Evolutionary conservation across 2,888 invertebrate genomes (phyloP).

Genomic region (Leucozona laternaria): DNA sequence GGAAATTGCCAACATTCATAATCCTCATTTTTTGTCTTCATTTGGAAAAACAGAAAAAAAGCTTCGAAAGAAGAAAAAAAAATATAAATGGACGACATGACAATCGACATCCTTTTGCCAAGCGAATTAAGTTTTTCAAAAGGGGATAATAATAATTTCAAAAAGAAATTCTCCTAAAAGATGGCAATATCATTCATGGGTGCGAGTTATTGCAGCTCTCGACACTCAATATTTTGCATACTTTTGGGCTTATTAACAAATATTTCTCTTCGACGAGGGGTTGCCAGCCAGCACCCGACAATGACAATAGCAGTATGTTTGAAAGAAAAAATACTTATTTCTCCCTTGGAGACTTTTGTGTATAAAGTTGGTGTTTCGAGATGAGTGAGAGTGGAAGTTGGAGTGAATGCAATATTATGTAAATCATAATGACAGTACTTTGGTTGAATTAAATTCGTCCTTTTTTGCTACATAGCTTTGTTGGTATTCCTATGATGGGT

Average conservation of each 20-base stretch:
- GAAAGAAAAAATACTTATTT: slow-evolving; percentile 11
- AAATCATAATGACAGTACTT: slow-evolving; percentile 69
- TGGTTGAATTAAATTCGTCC: slow-evolving; percentile 52
- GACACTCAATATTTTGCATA: slow-evolving; percentile 74
- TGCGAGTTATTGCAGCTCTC: slow-evolving; percentile 60
- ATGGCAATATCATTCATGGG: slow-evolving; percentile 37
- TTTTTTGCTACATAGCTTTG: slow-evolving; percentile 13
- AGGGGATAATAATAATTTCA: slow-evolving; percentile 13
- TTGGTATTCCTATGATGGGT: slow-evolving; percentile 2
- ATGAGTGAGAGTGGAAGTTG: slow-evolving; percentile 48
- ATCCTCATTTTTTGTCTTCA: slow-evolving; percentile 41
- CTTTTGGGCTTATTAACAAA: slow-evolving; percentile 72
- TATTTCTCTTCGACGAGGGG: slow-evolving; percentile 22
- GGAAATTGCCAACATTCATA: slow-evolving; percentile 46
- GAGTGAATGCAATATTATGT: slow-evolving; percentile 73
- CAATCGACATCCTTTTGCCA: slow-evolving; percentile 31
- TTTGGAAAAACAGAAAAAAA: not conserved
- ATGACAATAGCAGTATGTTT: slow-evolving; percentile 62
- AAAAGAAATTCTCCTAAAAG: slow-evolving; percentile 6
- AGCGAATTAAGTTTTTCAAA: slow-evolving; percentile 1
- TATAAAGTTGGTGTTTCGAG: slow-evolving; percentile 7
- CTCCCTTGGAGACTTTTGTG: slow-evolving; percentile 22
- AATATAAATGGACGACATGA: slow-evolving; percentile 17
- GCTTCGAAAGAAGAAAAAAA: not conserved
- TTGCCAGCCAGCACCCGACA: slow-evolving; percentile 71